Base-by-base conservation (phyloP, 2,113 vertebrate species). In the Bubo blakistoni region DNA sequence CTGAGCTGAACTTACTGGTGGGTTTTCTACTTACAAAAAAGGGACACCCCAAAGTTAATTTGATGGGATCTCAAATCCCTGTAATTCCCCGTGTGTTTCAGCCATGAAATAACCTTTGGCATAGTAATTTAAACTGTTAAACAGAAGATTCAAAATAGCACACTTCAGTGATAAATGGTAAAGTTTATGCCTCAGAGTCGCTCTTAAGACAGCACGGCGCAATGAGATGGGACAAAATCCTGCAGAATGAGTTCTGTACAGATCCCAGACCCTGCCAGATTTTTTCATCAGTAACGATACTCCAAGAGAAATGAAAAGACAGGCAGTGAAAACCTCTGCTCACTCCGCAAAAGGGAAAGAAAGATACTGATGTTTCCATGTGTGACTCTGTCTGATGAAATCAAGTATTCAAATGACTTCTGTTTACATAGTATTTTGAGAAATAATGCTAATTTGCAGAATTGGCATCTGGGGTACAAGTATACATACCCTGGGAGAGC, bases 361-460 rank as follows among this genome's bases (percentile, higher is more conserved):
- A 94, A 91, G 91, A 90, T 52, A 90, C n/a, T 86, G 96, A 71
- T 34, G 17, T 97, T 95, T 97, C 89, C 51, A 52, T 73, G 84
- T 59, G 59, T 88, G 86, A 85, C 87, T 89, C 73, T 55, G 69
- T 66, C 94, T 92, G 88, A 94, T 74, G 81, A 95, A 96, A 96
- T 97, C 61, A 97, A 96, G 95, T 94, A 97, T 97, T 97, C 86
- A 96, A 93, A 97, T 96, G 14, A 85, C 67, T 96, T 95, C 93
- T 96, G 80, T 94, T 98, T 97, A 95, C 95, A 96, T 40, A 96
- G 95, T 93, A 95, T 97, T 98, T 98, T 97, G 97, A 88, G 97
- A 97, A 97, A 94, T 91, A 94, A 98, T 97, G 97, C 97, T 97
- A 97, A 98, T 97, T 97, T 97, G 96, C 84, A 96, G 97, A 95